A percentile compares a stretch with the other conserved stretches of the same genome.
Conservation (phyloP, 2,113 vertebrate genomes). For the Pandion haliaetus region DNA sequence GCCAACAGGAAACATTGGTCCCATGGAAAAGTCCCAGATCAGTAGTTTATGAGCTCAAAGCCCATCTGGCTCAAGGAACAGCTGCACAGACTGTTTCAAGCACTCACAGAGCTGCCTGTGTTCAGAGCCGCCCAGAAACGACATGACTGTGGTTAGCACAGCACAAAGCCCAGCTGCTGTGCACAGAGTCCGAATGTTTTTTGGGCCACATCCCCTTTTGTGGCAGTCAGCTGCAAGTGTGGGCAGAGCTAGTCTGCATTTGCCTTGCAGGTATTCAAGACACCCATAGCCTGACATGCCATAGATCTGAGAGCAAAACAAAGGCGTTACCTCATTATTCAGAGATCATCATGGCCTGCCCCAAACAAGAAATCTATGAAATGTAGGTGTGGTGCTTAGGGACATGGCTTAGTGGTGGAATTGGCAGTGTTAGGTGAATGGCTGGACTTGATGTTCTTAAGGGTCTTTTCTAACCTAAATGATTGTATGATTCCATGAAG, state of each 20-base stretch:
- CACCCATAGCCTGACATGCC: not conserved
- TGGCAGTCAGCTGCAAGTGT: fast-evolving
- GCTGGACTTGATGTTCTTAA: not conserved
- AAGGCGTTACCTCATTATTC: not conserved
- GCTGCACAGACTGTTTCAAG: not conserved
- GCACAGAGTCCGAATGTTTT: not conserved
- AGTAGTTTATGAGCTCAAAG: not conserved
- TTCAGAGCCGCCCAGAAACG: not conserved
- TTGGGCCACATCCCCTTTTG: not conserved
- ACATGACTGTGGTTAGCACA: not conserved
- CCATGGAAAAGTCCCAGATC: not conserved
- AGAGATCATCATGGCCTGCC: not conserved
- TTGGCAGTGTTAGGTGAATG: not conserved
- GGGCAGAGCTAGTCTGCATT: not conserved
- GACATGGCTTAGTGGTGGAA: not conserved
- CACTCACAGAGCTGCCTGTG: not conserved
- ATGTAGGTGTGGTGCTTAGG: fast-evolving
- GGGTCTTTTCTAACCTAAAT: not conserved
- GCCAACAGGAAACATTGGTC: not conserved
- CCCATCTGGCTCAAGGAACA: not conserved
- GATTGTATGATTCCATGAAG: not conserved
- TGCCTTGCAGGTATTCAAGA: not conserved
- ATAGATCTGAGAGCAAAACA: not conserved
- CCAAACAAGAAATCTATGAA: not conserved
- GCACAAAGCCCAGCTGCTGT: not conserved